Percentiles rank a stretch among this genome's conserved stretches.
Conservation (phyloP, 2,113 vertebrate genomes). For the Neoarius graeffei region DNA sequence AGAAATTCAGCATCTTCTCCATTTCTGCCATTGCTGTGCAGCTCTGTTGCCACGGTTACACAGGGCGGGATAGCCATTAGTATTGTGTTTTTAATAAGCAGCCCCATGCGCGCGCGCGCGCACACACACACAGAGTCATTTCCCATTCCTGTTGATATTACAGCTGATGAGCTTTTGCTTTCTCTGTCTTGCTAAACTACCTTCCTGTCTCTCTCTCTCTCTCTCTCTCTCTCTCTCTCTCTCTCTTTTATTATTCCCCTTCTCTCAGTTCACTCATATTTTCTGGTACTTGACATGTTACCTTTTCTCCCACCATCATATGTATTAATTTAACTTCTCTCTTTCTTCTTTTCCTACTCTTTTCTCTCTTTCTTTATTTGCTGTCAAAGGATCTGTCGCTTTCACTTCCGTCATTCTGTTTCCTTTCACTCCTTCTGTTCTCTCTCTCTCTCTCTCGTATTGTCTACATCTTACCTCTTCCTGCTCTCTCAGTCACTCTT, state of each 20-base stretch:
- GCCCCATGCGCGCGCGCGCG: neutral
- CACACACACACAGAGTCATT: slow-evolving; percentile 9
- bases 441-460: neutral
- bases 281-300: neutral
- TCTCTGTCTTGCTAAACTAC: neutral
- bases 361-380: neutral
- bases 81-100: neutral
- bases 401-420: no score
- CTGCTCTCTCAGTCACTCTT: neutral
- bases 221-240: neutral
- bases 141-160: slow-evolving; percentile 2
- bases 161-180: slow-evolving; percentile 7
- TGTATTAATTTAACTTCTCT: neutral
- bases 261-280: neutral
- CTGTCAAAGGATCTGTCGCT: no score
- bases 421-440: neutral
- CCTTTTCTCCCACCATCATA: neutral
- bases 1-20: neutral
- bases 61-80: slow-evolving; percentile 7
- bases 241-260: neutral
- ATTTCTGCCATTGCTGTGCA: neutral
- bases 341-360: neutral
- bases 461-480: neutral
- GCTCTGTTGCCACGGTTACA: neutral
- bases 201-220: neutral